Evolutionary conservation across 2,888 invertebrate genomes (phyloP), one percentile per base, ranked within the genome.

Genomic region (Drosophila affinis): DNA sequence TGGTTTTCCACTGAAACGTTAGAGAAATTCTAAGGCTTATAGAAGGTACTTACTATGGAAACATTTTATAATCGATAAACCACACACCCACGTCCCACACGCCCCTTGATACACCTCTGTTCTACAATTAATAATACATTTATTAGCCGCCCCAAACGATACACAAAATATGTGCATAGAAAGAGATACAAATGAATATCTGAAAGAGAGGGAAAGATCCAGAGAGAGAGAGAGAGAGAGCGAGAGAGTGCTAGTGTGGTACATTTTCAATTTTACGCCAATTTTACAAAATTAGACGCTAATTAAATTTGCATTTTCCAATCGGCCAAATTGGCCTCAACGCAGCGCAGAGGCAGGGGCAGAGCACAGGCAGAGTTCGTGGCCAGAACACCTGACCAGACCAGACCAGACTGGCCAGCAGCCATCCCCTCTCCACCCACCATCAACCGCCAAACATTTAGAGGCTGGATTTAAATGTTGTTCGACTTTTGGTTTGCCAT

Each of bases 221-320:
- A 32, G 24, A n/a, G n/a, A 24, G 18, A 9, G 2, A 46, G 14
- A 9, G 2, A 46, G 9, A 14, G 32, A 6, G 34, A 46, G 21
- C 18, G 2, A n/a, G n/a, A 9, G 2, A 29, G 18, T 6, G 24
- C 24, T 27, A 27, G 75, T 47, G 67, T 62, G 18, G 18, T 58
- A 76, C 75, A 81, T 75, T 34, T 69, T 65, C 21, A 74, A 76
- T 27, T 90, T 77, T 14, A 64, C 70, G 7, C 81, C 70, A 21
- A 67, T 54, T 57, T 77, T 73, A 65, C 39, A 87, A n/a, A 72
- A 73, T 67, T 51, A 71, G 56, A 72, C 71, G 62, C 72, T 73
- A 65, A 73, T 73, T 64, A 73, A 57, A 64, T 75, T 75, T 57
- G 61, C 74, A 65, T 74, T 73, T 65, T 44, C 57, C 60, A 73